Percentiles rank a stretch among this genome's conserved stretches.
Conservation (phyloP, 2,888 invertebrate genomes). For the Hymenopus coronatus region DNA sequence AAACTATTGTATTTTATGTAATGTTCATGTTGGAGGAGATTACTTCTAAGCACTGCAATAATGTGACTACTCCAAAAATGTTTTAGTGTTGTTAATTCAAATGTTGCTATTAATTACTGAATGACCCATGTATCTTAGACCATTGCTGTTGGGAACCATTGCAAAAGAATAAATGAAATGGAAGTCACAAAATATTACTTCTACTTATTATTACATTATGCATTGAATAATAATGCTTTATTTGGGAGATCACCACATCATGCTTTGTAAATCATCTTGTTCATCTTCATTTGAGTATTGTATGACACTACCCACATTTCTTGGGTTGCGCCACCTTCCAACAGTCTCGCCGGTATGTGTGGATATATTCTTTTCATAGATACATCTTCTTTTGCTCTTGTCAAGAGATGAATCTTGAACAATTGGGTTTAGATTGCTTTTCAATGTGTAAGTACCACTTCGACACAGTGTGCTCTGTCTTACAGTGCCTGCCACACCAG, state of each 20-base stretch:
- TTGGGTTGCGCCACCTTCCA: neutral
- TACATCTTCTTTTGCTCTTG: slow-evolving; percentile 17
- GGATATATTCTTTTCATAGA: slow-evolving; percentile 25
- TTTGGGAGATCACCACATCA: slow-evolving; percentile 23
- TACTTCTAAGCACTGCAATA: no score
- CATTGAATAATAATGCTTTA: no score
- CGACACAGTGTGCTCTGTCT: slow-evolving; percentile 12
- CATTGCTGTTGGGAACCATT: no score
- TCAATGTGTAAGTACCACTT: slow-evolving; percentile 24
- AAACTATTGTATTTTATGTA: no score
- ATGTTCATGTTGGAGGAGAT: no score
- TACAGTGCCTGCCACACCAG: slow-evolving; percentile 8
- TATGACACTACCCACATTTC: neutral
- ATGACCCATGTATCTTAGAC: no score
- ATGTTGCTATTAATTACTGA: no score
- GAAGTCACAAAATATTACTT: neutral
- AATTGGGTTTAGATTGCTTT: slow-evolving; percentile 9
- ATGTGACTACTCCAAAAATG: no score
- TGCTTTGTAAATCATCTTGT: slow-evolving; percentile 14
- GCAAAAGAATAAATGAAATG: neutral
- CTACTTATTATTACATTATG: neutral
- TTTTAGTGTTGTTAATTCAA: no score
- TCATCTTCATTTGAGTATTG: neutral
- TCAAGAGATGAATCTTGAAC: neutral
- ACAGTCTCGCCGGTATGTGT: slow-evolving; percentile 4